Evolutionary conservation across 2,888 invertebrate species (phyloP), one percentile per base, ranked within the genome.

Genomic region (Plemyria rubiginata): DNA sequence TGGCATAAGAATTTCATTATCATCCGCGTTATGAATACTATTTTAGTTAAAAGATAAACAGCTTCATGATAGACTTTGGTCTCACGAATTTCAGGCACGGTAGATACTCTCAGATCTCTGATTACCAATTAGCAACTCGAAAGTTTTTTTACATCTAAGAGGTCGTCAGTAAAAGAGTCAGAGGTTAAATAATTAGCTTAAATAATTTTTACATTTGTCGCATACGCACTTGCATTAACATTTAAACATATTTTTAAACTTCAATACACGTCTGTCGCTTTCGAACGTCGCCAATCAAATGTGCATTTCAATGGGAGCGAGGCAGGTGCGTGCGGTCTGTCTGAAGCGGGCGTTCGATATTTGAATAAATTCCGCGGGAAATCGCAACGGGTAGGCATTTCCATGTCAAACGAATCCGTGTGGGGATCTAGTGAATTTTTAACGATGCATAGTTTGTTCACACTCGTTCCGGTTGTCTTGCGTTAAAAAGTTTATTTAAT

Each of bases 371-470:
- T 84, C 81, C 77, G 77, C 77, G 82, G 77, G 74, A 79, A 78
- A 78, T 82, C 79, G 80, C 81, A 78, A 75, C 82, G 81, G 76
- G 81, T 80, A 82, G 82, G 82, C 86, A 91, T 91, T 91, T 86
- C 86, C 91, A 91, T 92, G 88, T 90, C 91, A 91, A 91, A 91
- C 88, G 88, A 71, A 70, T 70, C 70, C 75, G 75, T 71, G 73
- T 74, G 74, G 73, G 72, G 73, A 73, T 73, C 77, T 80, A 78
- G 84, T 86, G 86, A 86, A 88, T 88, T 90, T 90, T 86, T 88
- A 87, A 87, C 87, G 79, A 80, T 71, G 70, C 70, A 65, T 68
- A 67, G 67, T 69, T 65, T 66, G 66, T 71, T 66, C 63, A 58
- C 66, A 64, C 63, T 64, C 53, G 54, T 45, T 32, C 50, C 43